Evolutionary conservation across 2,888 invertebrate genomes (phyloP), one percentile per base, ranked within the genome.

Genomic region (Orthosia gracilis): DNA sequence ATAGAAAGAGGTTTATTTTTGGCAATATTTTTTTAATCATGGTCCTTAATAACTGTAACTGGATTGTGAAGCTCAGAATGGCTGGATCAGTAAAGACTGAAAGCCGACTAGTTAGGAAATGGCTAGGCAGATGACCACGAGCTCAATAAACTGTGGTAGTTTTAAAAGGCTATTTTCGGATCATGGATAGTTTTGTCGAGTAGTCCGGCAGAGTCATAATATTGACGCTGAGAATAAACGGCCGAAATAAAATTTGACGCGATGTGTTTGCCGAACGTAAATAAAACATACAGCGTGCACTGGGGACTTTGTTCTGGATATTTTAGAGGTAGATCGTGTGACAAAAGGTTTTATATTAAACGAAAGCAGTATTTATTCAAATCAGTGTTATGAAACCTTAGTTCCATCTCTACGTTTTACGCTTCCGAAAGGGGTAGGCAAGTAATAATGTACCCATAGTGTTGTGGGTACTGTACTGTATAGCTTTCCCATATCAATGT

Each of bases 181-280:
- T 61, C 21, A 54, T 47, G 5, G 40, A 13, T 54, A 57, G 52
- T 78, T 65, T 61, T 65, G n/a, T 65, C 17, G 61, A 76, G 54
- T 50, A 47, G 18, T 73, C 21, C 26, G 40, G 23, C 17, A 58
- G 65, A 81, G 61, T 50, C 47, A 40, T 78, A 59, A 74, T 74
- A 62, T 81, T 70, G 78, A 65, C 74, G 58, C 58, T 67, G 81
- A 68, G 58, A 74, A 81, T 74, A 71, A 78, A 81, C 65, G 58
- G 58, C 49, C 31, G 61, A 63, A 82, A 82, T 71, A 74, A 78
- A 82, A 82, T 67, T 81, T 71, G 78, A 64, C 70, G 78, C 68
- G 68, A 75, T 69, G 65, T 78, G 75, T 82, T 82, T 78, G 70
- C 58, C 47, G 55, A 69, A 82, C 54, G 70, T 70, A 81, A 78